These are phyloP conservation scores for Hypercompe scribonia DNA, from an alignment of 2,888 invertebrate species.

Conservation along the genomic window DNA sequence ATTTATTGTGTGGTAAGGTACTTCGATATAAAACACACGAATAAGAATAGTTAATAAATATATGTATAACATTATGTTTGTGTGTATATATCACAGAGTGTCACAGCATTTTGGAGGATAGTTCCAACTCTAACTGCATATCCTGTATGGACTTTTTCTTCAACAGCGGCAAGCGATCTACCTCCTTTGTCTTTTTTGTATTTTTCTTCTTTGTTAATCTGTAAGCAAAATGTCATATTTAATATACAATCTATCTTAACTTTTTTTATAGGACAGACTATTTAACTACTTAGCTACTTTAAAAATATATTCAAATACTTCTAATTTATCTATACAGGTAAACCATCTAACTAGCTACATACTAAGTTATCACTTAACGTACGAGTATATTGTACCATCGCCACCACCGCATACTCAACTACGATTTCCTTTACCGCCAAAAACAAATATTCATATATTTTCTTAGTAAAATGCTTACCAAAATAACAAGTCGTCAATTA, in stretches of 20 bases:
- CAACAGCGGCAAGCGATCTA: slow-evolving; percentile 85
- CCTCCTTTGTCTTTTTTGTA: slow-evolving; percentile 87
- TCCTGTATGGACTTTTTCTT: slow-evolving; percentile 85
- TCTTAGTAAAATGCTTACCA: background rate
- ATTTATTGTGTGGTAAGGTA: no score
- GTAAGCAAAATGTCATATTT: slow-evolving; percentile 22
- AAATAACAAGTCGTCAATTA: background rate
- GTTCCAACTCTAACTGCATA: slow-evolving; percentile 77
- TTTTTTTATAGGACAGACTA: background rate
- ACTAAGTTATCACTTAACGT: background rate
- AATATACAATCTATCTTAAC: background rate
- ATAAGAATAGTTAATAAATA: slow-evolving; percentile 18
- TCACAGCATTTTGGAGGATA: slow-evolving; percentile 83
- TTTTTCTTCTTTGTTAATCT: slow-evolving; percentile 87
- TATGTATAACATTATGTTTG: slow-evolving; percentile 44
- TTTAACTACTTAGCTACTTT: background rate
- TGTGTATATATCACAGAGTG: slow-evolving; percentile 74
- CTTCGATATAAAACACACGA: slow-evolving; percentile 2
- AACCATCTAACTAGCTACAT: background rate
- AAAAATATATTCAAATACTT: background rate
- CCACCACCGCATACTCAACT: background rate
- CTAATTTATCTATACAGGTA: background rate
- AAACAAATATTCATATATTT: background rate
- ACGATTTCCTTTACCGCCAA: background rate
- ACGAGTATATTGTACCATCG: background rate